Conservation (phyloP, 2,113 vertebrate genomes). For the Thomomys bottae region DNA sequence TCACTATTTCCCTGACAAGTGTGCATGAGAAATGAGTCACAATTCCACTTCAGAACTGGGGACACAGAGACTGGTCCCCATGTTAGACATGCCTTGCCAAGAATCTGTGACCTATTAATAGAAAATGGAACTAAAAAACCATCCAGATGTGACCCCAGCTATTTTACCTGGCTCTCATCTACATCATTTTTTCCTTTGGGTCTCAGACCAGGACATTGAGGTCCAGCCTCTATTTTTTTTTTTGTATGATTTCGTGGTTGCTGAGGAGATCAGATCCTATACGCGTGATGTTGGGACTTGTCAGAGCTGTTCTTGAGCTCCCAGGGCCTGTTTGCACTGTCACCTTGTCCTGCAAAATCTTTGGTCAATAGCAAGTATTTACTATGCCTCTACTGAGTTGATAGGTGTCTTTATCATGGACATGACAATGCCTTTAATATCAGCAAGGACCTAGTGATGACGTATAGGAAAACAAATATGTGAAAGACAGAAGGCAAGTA, state of each 20-base stretch:
- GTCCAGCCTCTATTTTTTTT: accelerated
- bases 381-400: no score
- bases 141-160: background rate
- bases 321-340: background rate
- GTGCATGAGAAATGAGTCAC: background rate
- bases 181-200: accelerated
- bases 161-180: background rate
- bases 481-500: background rate
- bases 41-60: background rate
- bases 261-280: background rate
- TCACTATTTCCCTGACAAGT: background rate
- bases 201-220: background rate
- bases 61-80: background rate
- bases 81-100: background rate
- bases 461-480: background rate
- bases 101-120: background rate
- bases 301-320: background rate
- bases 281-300: no score
- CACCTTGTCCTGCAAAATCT: background rate
- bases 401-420: background rate
- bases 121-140: background rate
- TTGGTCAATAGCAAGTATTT: background rate
- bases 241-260: background rate
- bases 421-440: background rate
- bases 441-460: background rate